Base-by-base conservation (phyloP, 2,113 vertebrate species). In the Mystacornis crossleyi region DNA sequence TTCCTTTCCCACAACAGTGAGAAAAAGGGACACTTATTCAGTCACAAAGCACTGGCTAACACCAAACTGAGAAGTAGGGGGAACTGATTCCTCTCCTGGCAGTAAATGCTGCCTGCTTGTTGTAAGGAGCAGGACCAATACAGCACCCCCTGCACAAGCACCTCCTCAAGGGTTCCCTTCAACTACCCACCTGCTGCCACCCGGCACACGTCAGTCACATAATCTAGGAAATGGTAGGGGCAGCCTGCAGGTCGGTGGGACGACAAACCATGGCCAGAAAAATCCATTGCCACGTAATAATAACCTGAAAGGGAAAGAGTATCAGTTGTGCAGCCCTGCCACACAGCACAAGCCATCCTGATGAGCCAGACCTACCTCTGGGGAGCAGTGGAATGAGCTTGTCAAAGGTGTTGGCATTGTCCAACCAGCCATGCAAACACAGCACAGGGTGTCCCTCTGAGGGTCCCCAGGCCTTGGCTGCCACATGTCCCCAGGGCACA, bases 391-490 rank as follows among this genome's bases (percentile, higher is more conserved):
- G 99, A 85, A 99, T 98, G 57, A 99, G 98, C 34, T 88, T 98
- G 96, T 99, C 98, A 74, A 99, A 99, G 29, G 98, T 97, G 38
- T 99, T 99, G 51, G 99, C 98, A 21, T 99, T 99, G 96, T 99
- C 99, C 61, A 98, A 92, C 99, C 99, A 99, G 82, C 99, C 99
- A 0, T 99, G 99, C 93, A 99, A 92, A 92, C 99, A 99, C 50
- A 99, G 97, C 72, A 99, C 98, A 0, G 98, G 99, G 71, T n/a
- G 92, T 4, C 98, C 98, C 3, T 98, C 90, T 0, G 83, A 91
- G 73, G 98, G 97, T 92, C 99, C 99, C 99, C 99, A 99, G 58
- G 98, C 91, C 92, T 98, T 98, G 85, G 98, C 99, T 69, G 98
- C 98, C 15, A 99, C 96, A 20, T 99, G 98, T 45, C 99, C 99